Conservation (phyloP, 2,113 vertebrate species). For the Etheostoma cragini region DNA sequence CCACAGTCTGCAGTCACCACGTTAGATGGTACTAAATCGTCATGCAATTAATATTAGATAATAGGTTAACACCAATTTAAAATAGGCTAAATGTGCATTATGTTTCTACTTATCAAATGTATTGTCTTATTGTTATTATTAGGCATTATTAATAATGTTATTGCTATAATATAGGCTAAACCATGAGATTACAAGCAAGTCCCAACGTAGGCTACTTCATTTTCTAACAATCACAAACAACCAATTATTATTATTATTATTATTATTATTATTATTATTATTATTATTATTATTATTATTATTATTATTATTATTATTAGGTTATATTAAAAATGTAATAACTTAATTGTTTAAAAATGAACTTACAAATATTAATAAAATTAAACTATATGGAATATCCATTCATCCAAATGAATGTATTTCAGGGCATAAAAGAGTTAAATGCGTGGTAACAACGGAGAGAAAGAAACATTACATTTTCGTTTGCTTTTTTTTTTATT, state of each 20-base stretch:
- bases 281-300: neutral
- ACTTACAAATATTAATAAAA: neutral
- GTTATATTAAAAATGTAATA: too few relatives aligned
- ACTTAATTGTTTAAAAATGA: too few relatives aligned
- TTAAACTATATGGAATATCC: too few relatives aligned
- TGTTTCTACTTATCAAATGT: too few relatives aligned
- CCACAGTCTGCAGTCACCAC: too few relatives aligned
- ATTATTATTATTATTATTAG: neutral
- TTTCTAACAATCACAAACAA: neutral
- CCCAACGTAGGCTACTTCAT: neutral
- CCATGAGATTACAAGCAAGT: neutral
- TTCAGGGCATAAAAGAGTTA: neutral
- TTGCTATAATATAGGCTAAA: neutral
- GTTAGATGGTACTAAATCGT: too few relatives aligned
- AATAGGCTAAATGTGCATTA: too few relatives aligned
- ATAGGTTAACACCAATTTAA: too few relatives aligned
- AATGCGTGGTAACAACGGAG: constrained; percentile 15
- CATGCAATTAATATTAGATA: too few relatives aligned
- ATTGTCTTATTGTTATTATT: neutral
- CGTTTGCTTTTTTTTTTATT: constrained; percentile 79
- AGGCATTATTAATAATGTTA: neutral
- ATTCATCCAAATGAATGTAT: neutral
- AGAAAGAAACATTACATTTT: constrained; percentile 22
- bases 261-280: neutral
- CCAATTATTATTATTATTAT: neutral